Percentiles rank a stretch among this genome's conserved stretches.
phyloP scores from a whole-genome alignment of 2,888 invertebrate species.

The Dryobota labecula region DNA sequence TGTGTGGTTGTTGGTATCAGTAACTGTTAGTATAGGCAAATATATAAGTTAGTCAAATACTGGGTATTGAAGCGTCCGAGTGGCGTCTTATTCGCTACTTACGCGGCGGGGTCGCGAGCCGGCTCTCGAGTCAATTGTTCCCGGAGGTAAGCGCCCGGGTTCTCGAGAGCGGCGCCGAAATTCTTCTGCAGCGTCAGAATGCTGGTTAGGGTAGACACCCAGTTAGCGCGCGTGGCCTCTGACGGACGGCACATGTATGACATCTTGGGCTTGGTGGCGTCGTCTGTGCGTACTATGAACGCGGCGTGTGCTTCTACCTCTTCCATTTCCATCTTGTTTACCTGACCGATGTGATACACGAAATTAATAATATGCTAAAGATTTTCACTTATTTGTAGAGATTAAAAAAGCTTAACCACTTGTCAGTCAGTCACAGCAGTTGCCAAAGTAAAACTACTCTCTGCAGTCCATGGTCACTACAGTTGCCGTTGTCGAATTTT shows the following conservation, averaged over 20 bases:
- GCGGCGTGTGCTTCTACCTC: constrained; percentile 86
- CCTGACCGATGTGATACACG: constrained; percentile 89
- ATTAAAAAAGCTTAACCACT: background rate
- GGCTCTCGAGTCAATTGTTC: constrained; percentile 81
- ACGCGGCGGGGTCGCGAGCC: constrained; percentile 79
- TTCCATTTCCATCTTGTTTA: constrained; percentile 97
- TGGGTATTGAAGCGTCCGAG: constrained; percentile 26
- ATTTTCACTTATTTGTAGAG: background rate
- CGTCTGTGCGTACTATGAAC: constrained; percentile 92
- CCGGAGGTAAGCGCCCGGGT: constrained; percentile 93
- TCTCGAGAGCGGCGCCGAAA: constrained; percentile 98
- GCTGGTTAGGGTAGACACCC: constrained; percentile 95
- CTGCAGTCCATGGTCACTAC: too few species aligned
- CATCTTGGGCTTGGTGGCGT: constrained; percentile 93
- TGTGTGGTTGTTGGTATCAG: constrained; percentile 26
- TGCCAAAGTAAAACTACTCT: too few species aligned
- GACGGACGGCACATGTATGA: constrained; percentile 95
- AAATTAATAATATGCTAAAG: constrained; percentile 17
- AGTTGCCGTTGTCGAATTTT: too few species aligned
- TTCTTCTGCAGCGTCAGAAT: constrained; percentile 98
- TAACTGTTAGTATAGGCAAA: constrained; percentile 20
- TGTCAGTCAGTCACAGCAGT: too few species aligned
- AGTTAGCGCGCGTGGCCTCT: constrained; percentile 94
- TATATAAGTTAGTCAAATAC: constrained; percentile 23
- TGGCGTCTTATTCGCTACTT: constrained; percentile 72